Percentiles rank a stretch among this genome's conserved stretches.
These are phyloP conservation scores for Anguilla pacifica DNA, from an alignment of 2,797 vertebrate species.

Conservation along the genomic window DNA sequence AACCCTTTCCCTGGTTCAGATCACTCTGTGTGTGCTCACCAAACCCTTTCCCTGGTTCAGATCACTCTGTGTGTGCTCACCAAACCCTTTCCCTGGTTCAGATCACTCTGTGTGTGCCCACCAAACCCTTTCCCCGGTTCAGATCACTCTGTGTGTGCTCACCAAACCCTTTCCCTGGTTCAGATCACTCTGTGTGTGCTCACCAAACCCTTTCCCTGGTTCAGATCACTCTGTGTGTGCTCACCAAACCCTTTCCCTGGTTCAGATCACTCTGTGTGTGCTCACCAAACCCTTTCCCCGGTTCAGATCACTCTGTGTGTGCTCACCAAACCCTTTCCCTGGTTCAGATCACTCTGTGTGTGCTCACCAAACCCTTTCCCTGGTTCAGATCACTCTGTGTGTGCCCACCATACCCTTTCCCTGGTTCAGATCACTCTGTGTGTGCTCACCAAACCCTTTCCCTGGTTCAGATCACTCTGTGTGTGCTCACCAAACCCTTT, in stretches of 20 bases:
- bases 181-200: no score
- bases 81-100: background rate
- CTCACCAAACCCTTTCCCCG: no score
- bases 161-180: background rate
- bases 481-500: background rate
- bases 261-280: no score
- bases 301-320: background rate
- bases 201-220: no score
- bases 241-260: background rate
- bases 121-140: background rate
- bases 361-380: background rate
- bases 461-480: background rate
- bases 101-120: background rate
- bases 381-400: background rate
- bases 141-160: no score
- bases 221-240: background rate
- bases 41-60: background rate
- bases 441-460: background rate
- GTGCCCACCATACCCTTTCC: no score
- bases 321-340: no score
- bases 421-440: background rate
- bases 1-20: background rate
- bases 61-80: no score
- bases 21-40: no score
- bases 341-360: background rate